Percentiles rank a stretch among this genome's conserved stretches.
Evolutionary conservation across 2,888 invertebrate species (phyloP).

Genomic region (Pollenia griseotomentosa): DNA sequence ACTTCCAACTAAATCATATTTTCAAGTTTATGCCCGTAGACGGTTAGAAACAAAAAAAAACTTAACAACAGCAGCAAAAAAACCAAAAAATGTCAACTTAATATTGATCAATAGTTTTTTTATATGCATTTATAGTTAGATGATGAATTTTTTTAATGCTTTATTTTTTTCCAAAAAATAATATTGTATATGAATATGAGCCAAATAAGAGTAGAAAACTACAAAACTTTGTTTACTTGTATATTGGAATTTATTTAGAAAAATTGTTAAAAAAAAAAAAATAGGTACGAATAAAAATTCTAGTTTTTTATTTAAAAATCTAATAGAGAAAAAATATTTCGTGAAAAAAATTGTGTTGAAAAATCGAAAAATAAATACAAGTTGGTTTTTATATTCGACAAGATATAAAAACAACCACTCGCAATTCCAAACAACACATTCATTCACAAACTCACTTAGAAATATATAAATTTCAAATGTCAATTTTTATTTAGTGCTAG

Average conservation of each 20-base stretch:
- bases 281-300: background rate
- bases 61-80: background rate
- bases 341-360: constrained; percentile 19
- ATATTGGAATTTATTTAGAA: constrained; percentile 65
- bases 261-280: constrained; percentile 46
- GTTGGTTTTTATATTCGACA: constrained; percentile 42
- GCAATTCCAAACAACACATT: background rate
- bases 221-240: constrained; percentile 57
- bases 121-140: constrained; percentile 4
- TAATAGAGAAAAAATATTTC: constrained; percentile 47
- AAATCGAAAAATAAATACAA: constrained; percentile 54
- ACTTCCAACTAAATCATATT: constrained; percentile 57
- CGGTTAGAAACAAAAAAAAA: background rate
- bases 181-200: constrained; percentile 3
- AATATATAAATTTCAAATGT: constrained; percentile 63
- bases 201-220: constrained; percentile 16
- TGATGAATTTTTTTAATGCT: background rate
- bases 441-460: constrained; percentile 6
- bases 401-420: constrained; percentile 14
- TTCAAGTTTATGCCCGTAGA: constrained; percentile 50
- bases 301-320: constrained; percentile 27
- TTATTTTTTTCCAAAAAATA: constrained; percentile 3
- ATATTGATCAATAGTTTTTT: constrained; percentile 46
- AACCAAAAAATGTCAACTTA: constrained; percentile 49
- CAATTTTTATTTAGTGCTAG: constrained; percentile 62